A percentile compares a stretch with the other conserved stretches of the same genome.
Evolutionary conservation across 2,888 invertebrate species (phyloP).

Genomic region (Zhengitettix transpicula): DNA sequence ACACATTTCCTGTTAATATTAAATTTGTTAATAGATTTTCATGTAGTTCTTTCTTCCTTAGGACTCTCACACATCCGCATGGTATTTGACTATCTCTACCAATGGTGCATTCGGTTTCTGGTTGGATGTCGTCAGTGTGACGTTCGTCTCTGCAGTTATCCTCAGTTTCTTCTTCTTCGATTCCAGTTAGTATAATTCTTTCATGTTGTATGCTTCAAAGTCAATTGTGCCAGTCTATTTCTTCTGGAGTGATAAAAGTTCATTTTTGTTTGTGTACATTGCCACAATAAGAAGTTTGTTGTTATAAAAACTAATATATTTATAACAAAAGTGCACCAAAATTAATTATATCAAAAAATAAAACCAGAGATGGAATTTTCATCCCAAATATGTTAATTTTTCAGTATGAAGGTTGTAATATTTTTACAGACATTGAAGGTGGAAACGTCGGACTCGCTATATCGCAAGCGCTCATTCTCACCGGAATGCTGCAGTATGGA

Average conservation of each 20-base stretch:
- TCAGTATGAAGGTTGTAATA: no score
- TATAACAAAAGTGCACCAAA: no score
- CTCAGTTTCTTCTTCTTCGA: conserved; percentile 44
- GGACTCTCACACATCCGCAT: conserved; percentile 47
- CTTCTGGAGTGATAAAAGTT: no score
- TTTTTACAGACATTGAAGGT: conserved; percentile 29
- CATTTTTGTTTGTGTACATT: no score
- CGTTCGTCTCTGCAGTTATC: conserved; percentile 41
- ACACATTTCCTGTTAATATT: background rate
- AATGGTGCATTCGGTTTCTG: conserved; percentile 47
- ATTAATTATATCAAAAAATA: no score
- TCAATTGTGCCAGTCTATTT: no score
- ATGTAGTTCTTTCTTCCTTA: conserved; percentile 23
- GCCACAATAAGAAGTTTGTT: no score
- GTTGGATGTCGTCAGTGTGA: conserved; percentile 44
- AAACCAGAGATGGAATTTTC: no score
- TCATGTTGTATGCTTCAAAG: no score
- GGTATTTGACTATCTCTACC: conserved; percentile 39
- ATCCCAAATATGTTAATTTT: no score
- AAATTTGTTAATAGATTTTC: background rate
- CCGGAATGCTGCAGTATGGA: conserved; percentile 68
- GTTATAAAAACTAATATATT: no score
- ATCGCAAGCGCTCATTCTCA: conserved; percentile 53
- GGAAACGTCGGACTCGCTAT: conserved; percentile 57
- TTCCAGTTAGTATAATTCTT: conserved; percentile 28